Base-by-base conservation (phyloP, 2,888 invertebrate genomes). In the Drosophila anomalata region DNA sequence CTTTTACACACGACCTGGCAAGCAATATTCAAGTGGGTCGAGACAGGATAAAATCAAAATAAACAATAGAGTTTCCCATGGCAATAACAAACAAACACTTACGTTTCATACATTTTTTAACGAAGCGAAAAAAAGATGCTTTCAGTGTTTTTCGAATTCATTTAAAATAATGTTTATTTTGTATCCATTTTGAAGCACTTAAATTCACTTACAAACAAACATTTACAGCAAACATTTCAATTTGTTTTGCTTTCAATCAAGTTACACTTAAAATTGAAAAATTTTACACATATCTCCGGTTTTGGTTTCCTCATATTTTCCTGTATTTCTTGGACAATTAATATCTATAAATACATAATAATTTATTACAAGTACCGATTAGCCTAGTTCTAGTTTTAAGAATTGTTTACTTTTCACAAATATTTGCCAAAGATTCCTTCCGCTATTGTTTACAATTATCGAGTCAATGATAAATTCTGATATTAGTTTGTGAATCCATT, bases 331-430 rank as follows among this genome's bases (percentile, higher is more conserved):
- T 54, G 69, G 63, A 71, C 71, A 62, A 54, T 69, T 41, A 53
- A 69, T 46, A 70, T 48, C 44, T 67, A 55, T 41, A 44, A 39
- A 17, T 48, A 5, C 44, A 54, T 12, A 36, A 39, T 54, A 66
- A 17, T 48, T 66, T 39, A 17, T 36, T 36, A 44, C 20, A 63
- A 61, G 61, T 62, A 62, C 66, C 67, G 50, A 78, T 67, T 63
- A 77, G 66, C 57, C 54, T 67, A 67, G 12, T n/a, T 73, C 69
- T 65, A 83, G 50, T 57, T 71, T 77, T 54, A 65, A 80, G 80
- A 83, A 24, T 17, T 7, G 24, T 41, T 54, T 17, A 20, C 42
- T 9, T 11, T 47, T 58, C 14, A 20, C 44, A 29, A 26, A 46
- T n/a, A 29, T 20, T 46, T 20, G 20, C 44, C 46, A 63, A 26